phyloP scores from a whole-genome alignment of 2,113 vertebrate genomes.

The Rhinoderma darwinii region DNA sequence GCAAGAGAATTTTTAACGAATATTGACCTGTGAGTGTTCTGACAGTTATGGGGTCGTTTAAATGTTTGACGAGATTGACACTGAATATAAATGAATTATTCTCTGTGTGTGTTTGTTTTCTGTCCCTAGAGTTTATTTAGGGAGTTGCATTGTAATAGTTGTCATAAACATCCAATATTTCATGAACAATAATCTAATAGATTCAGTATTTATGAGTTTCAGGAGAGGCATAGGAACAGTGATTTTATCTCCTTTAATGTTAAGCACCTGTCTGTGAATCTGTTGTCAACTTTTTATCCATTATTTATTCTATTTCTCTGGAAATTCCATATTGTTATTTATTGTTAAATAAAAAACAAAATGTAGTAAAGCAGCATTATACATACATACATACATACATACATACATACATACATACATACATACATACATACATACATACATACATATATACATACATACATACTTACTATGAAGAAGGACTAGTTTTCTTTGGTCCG shows the following conservation, averaged over 20 bases:
- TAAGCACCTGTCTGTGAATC: neutral
- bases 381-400: neutral
- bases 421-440: neutral
- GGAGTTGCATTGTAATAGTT: neutral
- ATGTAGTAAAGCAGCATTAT: too few species aligned
- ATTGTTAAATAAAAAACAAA: neutral
- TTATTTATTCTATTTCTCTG: neutral
- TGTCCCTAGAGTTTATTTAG: slow-evolving; percentile 24
- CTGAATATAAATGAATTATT: slow-evolving; percentile 40
- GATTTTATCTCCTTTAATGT: neutral
- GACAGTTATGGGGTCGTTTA: slow-evolving; percentile 49
- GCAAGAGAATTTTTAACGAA: slow-evolving; percentile 54
- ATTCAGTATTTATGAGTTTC: slow-evolving; percentile 22
- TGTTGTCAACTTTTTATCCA: neutral
- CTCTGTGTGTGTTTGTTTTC: neutral
- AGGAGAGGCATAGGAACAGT: neutral
- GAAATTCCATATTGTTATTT: neutral
- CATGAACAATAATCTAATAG: neutral
- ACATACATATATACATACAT: neutral
- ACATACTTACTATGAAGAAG: neutral
- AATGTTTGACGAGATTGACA: slow-evolving; percentile 53
- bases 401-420: neutral
- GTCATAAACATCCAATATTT: slow-evolving; percentile 18
- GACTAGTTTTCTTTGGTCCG: neutral
- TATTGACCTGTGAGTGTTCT: slow-evolving; percentile 58